Evolutionary conservation across 1,140 invertebrate genomes (phyloP).

Genomic region (Latrodectus geometricus): DNA sequence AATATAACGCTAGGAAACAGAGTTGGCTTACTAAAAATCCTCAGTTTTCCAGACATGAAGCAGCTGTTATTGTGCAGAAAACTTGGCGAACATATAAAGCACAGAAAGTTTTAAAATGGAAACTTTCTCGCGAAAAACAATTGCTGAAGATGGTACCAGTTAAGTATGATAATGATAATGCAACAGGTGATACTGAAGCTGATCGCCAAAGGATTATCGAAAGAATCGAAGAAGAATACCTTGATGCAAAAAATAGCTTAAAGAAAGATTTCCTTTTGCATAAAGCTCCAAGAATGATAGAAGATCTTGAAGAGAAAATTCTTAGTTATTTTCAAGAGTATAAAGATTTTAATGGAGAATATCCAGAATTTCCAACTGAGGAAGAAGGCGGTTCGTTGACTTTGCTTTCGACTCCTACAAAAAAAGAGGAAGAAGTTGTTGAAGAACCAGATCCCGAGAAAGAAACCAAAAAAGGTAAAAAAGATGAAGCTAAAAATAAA

Average conservation of each 20-base stretch:
- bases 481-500: background rate
- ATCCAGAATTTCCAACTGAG: constrained; percentile 27
- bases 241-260: background rate
- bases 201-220: constrained; percentile 16
- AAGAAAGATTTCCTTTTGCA: constrained; percentile 11
- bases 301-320: constrained; percentile 46
- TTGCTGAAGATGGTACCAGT: background rate
- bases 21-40: background rate
- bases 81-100: constrained; percentile 11
- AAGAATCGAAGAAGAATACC: constrained; percentile 33
- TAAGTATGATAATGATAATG: background rate
- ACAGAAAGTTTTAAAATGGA: background rate
- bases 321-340: constrained; percentile 21
- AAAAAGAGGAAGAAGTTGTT: background rate
- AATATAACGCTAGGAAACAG: background rate
- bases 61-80: constrained; percentile 23
- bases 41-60: background rate
- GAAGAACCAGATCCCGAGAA: constrained; percentile 1
- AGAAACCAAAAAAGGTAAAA: background rate
- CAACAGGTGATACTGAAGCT: background rate
- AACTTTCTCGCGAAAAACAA: constrained; percentile 3
- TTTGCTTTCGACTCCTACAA: background rate
- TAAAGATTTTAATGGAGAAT: background rate
- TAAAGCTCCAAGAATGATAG: constrained; percentile 12
- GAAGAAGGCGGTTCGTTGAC: constrained; percentile 20